Evolutionary conservation across 2,888 invertebrate species (phyloP).

Genomic region (Lithophane ornitopus): DNA sequence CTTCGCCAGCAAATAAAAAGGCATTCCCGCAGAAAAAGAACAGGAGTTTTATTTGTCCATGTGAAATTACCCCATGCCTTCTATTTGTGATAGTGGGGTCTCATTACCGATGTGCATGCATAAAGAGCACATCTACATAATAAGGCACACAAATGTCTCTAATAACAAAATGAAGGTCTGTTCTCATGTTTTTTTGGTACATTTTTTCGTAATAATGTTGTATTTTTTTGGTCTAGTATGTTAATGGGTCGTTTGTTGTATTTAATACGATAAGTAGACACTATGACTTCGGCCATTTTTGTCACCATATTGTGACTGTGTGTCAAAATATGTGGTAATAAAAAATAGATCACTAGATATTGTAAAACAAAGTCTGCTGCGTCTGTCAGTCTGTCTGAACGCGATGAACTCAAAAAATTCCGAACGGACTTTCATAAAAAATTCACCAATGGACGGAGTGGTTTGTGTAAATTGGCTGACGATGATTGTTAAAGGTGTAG

Average conservation of each 20-base stretch:
- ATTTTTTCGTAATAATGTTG: conserved; percentile 12
- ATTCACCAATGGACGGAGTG: too few relatives aligned
- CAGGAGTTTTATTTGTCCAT: conserved; percentile 48
- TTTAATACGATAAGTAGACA: not conserved
- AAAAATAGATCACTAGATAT: not conserved
- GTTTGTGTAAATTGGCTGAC: too few relatives aligned
- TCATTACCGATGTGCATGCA: conserved; percentile 68
- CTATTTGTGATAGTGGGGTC: conserved; percentile 51
- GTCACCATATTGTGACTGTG: not conserved
- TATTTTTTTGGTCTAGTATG: conserved; percentile 16
- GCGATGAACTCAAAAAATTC: too few relatives aligned
- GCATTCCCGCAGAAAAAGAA: conserved; percentile 30
- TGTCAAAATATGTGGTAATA: not conserved
- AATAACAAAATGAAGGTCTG: conserved; percentile 47
- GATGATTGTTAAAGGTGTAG: too few relatives aligned
- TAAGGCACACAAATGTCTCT: conserved; percentile 43
- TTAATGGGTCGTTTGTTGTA: conserved; percentile 12
- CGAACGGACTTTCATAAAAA: too few relatives aligned
- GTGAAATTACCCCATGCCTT: conserved; percentile 51
- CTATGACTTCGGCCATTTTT: not conserved
- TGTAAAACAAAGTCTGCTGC: too few relatives aligned
- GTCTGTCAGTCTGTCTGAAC: too few relatives aligned
- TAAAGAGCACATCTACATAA: conserved; percentile 59
- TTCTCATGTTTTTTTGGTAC: conserved; percentile 30
- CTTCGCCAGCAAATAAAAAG: conserved; percentile 25